phyloP scores from a whole-genome alignment of 2,888 invertebrate species.

The Meteorus cinctellus region DNA sequence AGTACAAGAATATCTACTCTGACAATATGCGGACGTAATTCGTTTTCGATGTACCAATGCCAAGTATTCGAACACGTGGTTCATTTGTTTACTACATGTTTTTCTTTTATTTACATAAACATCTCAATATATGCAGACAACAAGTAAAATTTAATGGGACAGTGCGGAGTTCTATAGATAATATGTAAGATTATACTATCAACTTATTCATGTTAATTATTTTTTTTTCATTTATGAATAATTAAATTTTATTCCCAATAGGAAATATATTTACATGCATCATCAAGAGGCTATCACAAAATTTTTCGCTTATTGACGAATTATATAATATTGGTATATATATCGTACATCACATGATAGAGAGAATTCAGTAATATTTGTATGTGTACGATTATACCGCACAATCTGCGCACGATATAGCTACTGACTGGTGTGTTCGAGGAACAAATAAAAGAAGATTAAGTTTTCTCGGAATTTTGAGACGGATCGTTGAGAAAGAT shows the following conservation, averaged over 20 bases:
- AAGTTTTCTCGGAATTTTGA: background rate
- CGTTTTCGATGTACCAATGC: background rate
- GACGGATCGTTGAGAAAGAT: background rate
- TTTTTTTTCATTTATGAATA: no score
- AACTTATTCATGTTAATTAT: no score
- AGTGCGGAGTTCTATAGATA: no score
- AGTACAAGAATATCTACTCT: background rate
- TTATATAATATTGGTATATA: background rate
- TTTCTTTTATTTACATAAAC: background rate
- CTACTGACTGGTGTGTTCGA: no score
- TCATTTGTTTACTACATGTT: background rate
- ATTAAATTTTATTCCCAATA: background rate
- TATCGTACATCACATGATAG: background rate
- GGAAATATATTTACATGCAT: background rate
- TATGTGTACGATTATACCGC: no score
- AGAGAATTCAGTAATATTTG: background rate
- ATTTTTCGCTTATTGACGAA: background rate
- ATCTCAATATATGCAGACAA: background rate
- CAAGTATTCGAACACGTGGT: background rate
- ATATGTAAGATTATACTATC: background rate
- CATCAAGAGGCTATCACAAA: background rate
- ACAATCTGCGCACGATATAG: no score
- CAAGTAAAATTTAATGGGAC: no score
- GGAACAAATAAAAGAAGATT: background rate
- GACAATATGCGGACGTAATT: conserved; percentile 1